These are phyloP conservation scores for Percina caprodes DNA, from an alignment of 2,113 vertebrate species.

Conservation along the genomic window DNA sequence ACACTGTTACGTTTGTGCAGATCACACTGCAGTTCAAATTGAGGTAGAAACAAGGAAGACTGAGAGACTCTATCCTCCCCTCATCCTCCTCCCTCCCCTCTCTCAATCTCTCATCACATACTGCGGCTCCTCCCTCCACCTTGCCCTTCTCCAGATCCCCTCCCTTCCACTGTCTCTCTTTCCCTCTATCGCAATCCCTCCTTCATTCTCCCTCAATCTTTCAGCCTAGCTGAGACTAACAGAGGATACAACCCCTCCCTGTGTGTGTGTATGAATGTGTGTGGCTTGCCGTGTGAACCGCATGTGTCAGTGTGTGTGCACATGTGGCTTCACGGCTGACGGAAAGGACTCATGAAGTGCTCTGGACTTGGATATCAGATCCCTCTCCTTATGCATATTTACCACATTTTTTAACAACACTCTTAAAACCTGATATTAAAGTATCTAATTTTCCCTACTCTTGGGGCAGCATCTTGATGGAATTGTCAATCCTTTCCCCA, in stretches of 20 bases:
- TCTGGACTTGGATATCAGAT: constrained; percentile 75
- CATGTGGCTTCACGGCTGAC: constrained; percentile 68
- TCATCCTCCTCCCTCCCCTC: constrained; percentile 49
- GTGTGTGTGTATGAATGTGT: constrained; percentile 26
- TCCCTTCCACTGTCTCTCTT: constrained; percentile 55
- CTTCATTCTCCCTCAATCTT: constrained; percentile 56
- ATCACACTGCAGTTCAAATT: constrained; percentile 52
- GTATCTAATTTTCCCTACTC: constrained; percentile 60
- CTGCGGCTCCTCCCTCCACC: constrained; percentile 82
- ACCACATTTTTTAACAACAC: constrained; percentile 56
- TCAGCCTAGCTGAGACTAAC: constrained; percentile 59
- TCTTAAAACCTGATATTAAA: constrained; percentile 53
- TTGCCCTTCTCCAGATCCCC: constrained; percentile 63
- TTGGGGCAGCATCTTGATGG: constrained; percentile 72
- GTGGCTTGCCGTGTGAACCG: constrained; percentile 50
- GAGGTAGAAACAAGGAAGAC: constrained; percentile 47
- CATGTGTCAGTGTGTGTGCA: constrained; percentile 69
- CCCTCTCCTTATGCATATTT: constrained; percentile 56
- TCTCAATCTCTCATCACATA: constrained; percentile 64
- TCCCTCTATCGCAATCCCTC: constrained; percentile 63
- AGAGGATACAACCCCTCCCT: constrained; percentile 57
- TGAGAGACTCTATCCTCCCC: constrained; percentile 38
- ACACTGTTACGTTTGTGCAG: constrained; percentile 40
- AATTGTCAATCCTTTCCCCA: constrained; percentile 68
- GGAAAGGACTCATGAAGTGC: constrained; percentile 71